phyloP scores from a whole-genome alignment of 2,888 invertebrate species.

The Caradrina clavipalpis region DNA sequence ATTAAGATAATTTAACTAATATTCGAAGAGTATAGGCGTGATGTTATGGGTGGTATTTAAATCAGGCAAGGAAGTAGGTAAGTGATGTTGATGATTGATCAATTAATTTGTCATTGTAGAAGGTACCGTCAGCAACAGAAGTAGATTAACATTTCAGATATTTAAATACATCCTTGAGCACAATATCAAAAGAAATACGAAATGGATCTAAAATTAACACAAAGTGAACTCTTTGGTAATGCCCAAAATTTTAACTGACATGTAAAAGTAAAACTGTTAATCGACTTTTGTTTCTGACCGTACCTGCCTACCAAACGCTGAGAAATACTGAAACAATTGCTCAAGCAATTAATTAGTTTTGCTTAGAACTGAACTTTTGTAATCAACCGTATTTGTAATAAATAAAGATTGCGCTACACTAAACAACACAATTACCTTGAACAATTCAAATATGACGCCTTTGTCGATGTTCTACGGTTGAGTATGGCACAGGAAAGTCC shows the following conservation, averaged over 20 bases:
- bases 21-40: not conserved
- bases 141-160: no score
- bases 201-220: no score
- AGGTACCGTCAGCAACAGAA: no score
- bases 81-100: not conserved
- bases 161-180: no score
- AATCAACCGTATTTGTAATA: not conserved
- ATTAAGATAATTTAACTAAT: no score
- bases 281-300: no score
- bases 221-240: no score
- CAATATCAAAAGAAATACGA: no score
- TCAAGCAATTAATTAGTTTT: not conserved
- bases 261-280: no score
- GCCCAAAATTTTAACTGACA: no score
- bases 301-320: no score
- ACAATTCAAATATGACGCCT: conserved; percentile 40
- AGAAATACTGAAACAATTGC: not conserved
- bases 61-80: not conserved
- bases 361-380: not conserved
- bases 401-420: conserved; percentile 38
- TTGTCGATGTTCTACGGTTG: conserved; percentile 39
- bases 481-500: conserved; percentile 53
- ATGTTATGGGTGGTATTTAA: not conserved
- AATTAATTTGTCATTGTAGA: not conserved
- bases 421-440: conserved; percentile 53